Base-by-base conservation (phyloP, 2,113 vertebrate species). In the Sigmodon hispidus region DNA sequence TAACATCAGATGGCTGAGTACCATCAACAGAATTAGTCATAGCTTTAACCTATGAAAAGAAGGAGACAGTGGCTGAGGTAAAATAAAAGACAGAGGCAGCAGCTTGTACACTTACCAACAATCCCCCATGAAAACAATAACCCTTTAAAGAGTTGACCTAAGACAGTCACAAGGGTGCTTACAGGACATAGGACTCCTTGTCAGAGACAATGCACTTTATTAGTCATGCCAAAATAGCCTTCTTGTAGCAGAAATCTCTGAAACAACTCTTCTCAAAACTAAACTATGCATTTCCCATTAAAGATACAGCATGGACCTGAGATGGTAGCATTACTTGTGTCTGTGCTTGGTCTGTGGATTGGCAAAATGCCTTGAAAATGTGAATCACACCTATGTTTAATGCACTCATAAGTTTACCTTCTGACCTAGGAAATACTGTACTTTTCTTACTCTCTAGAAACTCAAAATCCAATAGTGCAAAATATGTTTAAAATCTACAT, bases 11-110 rank as follows among this genome's bases (percentile, higher is more conserved):
- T 91, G 92, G 76, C 75, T 97, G 96, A 40, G 36, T 9, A 2
- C 2, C 5, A 3, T 1, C 5, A 45, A 26, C 10, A 45, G 52
- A 0, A 9, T 55, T 29, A 45, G 16, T 16, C 65, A 96, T 69
- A 21, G 89, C 95, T 43, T 99, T 98, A 72, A 99, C 98, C 98
- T 98, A 80, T 50, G n/a, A 93, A 91, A 85, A 84, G 29, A 96
- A 92, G 98, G 43, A 95, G 17, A 59, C n/a, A n/a, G 5, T 91
- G 45, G 12, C 0, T 79, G 45, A 45, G 70, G 21, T 63, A 72
- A 45, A 89, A 21, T 21, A 61, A 89, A 83, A 92, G 5, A 17
- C 21, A 3, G 34, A 17, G 17, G 50, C 15, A 59, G 40, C 9
- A 72, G 31, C 1, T 36, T 84, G 43, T 29, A 67, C 31, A 19